phyloP scores from a whole-genome alignment of 2,797 vertebrate species.

The Gephyroberyx darwinii region DNA sequence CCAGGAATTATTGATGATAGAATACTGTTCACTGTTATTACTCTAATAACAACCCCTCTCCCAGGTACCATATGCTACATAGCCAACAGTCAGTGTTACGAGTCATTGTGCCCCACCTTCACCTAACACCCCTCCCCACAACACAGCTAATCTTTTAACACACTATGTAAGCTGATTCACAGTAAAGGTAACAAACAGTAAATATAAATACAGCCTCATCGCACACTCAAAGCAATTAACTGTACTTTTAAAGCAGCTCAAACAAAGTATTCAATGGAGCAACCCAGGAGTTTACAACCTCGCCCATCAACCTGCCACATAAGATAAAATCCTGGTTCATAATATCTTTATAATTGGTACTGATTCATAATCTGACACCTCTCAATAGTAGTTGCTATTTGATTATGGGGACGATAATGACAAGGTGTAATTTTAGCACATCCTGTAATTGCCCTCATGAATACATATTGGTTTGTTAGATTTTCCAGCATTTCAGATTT shows the following conservation, averaged over 20 bases:
- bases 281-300: neutral
- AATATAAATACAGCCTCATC: slow-evolving; percentile 42
- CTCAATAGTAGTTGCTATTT: slow-evolving; percentile 55
- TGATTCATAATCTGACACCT: slow-evolving; percentile 74
- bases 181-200: slow-evolving; percentile 28
- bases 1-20: too few relatives aligned
- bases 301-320: slow-evolving; percentile 42
- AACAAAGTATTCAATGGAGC: neutral
- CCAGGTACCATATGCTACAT: neutral
- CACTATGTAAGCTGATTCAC: slow-evolving; percentile 23
- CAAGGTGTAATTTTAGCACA: slow-evolving; percentile 75
- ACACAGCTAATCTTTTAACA: slow-evolving; percentile 48
- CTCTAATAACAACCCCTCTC: neutral
- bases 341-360: slow-evolving; percentile 64
- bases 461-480: slow-evolving; percentile 82
- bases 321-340: slow-evolving; percentile 46
- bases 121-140: slow-evolving; percentile 38
- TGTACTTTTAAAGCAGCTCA: slow-evolving; percentile 41
- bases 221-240: slow-evolving; percentile 38
- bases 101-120: slow-evolving; percentile 24
- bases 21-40: too few relatives aligned
- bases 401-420: slow-evolving; percentile 66
- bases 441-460: slow-evolving; percentile 83
- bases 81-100: slow-evolving; percentile 19
- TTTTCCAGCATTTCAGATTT: slow-evolving; percentile 75